phyloP scores from a whole-genome alignment of 2,797 vertebrate species.

The Pipistrellus nathusii region DNA sequence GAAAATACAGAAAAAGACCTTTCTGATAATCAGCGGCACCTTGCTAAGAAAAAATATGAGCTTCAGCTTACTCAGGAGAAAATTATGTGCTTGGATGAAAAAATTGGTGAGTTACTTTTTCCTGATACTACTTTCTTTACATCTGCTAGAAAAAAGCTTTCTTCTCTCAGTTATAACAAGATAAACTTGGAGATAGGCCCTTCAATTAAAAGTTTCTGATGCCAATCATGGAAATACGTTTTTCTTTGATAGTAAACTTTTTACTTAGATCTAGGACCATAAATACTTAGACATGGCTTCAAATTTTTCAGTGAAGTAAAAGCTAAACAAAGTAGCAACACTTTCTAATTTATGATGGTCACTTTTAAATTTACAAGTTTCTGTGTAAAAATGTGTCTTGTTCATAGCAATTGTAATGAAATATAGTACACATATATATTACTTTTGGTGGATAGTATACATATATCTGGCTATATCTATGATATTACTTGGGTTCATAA shows the following conservation, averaged over 20 bases:
- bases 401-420: slow-evolving; percentile 13
- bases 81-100: slow-evolving; percentile 89
- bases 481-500: slow-evolving; percentile 36
- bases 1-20: slow-evolving; percentile 88
- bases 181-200: background rate
- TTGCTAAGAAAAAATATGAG: slow-evolving; percentile 89
- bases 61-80: slow-evolving; percentile 89
- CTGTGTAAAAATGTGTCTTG: background rate
- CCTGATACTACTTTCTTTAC: slow-evolving; percentile 54
- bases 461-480: slow-evolving; percentile 27
- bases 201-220: slow-evolving; percentile 53
- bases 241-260: slow-evolving; percentile 56
- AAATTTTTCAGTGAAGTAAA: slow-evolving; percentile 45
- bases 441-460: slow-evolving; percentile 3
- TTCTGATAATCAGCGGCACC: slow-evolving; percentile 87
- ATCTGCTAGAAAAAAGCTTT: slow-evolving; percentile 40
- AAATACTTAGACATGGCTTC: slow-evolving; percentile 48
- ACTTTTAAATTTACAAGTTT: slow-evolving; percentile 38
- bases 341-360: slow-evolving; percentile 45
- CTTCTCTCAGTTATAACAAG: slow-evolving; percentile 5
- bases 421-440: background rate
- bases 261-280: slow-evolving; percentile 29
- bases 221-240: background rate
- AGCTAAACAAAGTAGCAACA: background rate
- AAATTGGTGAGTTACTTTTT: slow-evolving; percentile 86